Evolutionary conservation across 2,113 vertebrate species (phyloP).

Genomic region (Sinocyclocheilus grahami): DNA sequence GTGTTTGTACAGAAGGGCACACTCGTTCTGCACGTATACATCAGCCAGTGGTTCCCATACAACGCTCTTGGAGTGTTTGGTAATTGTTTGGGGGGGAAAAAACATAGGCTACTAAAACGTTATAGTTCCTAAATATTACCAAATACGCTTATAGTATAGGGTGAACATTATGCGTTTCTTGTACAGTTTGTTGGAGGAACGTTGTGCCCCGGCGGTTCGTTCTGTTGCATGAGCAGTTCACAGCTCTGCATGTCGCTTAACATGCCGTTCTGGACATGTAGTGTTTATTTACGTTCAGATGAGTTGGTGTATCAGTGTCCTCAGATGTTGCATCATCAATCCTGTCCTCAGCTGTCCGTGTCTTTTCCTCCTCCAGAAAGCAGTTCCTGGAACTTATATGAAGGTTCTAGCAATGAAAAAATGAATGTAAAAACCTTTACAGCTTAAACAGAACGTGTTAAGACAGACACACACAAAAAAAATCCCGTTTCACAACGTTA

Average conservation of each 20-base stretch:
- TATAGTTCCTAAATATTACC: not conserved
- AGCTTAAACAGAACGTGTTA: not conserved
- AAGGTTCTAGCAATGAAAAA: not conserved
- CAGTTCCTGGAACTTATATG: not conserved
- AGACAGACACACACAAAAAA: not conserved
- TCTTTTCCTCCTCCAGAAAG: not conserved
- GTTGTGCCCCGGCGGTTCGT: not conserved
- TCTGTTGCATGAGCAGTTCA: not conserved
- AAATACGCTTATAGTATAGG: not conserved
- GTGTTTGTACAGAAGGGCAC: not conserved
- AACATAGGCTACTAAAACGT: not conserved
- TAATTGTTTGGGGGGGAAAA: not conserved
- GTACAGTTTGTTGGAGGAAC: not conserved
- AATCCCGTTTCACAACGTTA: not conserved
- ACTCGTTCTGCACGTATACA: conserved; percentile 16
- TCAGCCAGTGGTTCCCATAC: not conserved
- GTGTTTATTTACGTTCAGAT: not conserved
- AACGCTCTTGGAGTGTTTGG: not conserved
- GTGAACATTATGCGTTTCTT: not conserved
- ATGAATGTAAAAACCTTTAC: not conserved
- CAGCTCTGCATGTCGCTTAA: not conserved
- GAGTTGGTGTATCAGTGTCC: not conserved
- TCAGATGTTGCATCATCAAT: not conserved
- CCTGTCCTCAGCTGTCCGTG: not conserved
- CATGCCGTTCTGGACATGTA: not conserved